Evolutionary conservation across 2,797 vertebrate genomes (phyloP), one percentile per base, ranked within the genome.

Genomic region (Knipowitschia caucasica): DNA sequence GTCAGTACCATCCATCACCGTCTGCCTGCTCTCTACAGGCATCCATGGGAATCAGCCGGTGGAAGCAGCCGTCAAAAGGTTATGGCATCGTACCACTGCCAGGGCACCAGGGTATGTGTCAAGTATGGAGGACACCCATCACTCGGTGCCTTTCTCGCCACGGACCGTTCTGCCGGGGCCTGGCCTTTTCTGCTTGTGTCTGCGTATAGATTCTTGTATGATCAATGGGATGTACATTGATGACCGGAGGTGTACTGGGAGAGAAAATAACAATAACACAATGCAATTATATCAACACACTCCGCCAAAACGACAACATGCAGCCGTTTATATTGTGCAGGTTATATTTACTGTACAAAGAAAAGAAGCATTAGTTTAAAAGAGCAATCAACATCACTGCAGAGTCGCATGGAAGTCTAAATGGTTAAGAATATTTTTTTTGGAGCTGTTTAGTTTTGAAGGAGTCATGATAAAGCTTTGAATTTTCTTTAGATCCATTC

Each of bases 1-100:
- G 67, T 70, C 75, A 63, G 53, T 11, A 10, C 65, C 81, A 82
- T 90, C 78, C 81, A 81, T 90, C 89, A 88, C 62, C 44, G 69
- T 74, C 62, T 4, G 54, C 69, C 25, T 26, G 4, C 68, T 73
- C 66, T 53, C 51, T 21, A n/a, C n/a, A 21, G 25, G 58, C 59
- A 55, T 59, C 77, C 59, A 69, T 74, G 75, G 66, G 44, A 50
- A 56, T 62, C 77, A 81, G 65, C 34, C 31, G 61, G 67, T 50
- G 70, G 67, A 69, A 83, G 78, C 44, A 52, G 57, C 72, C 72
- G 73, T 67, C 56, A 58, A 77, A 84, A 80, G 77, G 84, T 86
- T 81, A 81, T 39, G 18, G 50, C 78, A 59, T 65, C 68, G 68
- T 53, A 44, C 56, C 42, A 71, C 64, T 65, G 64, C 49, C 39